Conservation (phyloP, 1,140 invertebrate species). For the Diorhabda carinulata region DNA sequence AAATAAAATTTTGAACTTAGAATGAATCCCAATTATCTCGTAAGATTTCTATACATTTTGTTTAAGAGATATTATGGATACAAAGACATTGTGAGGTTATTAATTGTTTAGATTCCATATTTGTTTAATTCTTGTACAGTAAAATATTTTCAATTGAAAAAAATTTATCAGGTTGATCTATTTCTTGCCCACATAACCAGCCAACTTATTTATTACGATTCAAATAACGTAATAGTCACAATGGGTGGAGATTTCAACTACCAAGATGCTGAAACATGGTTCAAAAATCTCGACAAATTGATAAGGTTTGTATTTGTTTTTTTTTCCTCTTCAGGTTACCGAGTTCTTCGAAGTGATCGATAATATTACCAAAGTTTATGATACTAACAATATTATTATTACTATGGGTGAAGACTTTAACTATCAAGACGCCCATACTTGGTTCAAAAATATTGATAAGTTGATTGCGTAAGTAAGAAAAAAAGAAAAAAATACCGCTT, state of each 20-base stretch:
- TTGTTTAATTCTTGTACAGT: too few relatives aligned
- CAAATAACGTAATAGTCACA: conserved; percentile 78
- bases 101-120: too few relatives aligned
- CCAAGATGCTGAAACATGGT: conserved; percentile 79
- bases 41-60: too few relatives aligned
- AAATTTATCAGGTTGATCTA: conserved; percentile 47
- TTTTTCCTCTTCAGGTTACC: conserved; percentile 47
- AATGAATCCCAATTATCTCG: too few relatives aligned
- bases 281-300: conserved; percentile 83
- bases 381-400: conserved; percentile 72
- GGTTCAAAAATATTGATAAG: conserved; percentile 86
- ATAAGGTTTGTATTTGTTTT: conserved; percentile 63
- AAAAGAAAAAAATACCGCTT: conserved; percentile 52
- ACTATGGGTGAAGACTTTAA: conserved; percentile 94
- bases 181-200: conserved; percentile 55
- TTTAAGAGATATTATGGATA: too few relatives aligned
- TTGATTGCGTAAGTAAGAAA: conserved; percentile 68
- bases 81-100: too few relatives aligned
- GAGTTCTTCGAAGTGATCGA: conserved; percentile 56
- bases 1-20: too few relatives aligned
- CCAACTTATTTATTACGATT: conserved; percentile 52
- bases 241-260: conserved; percentile 95
- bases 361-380: conserved; percentile 50
- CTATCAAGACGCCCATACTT: conserved; percentile 78
- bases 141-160: too few relatives aligned